phyloP scores from a whole-genome alignment of 2,113 vertebrate genomes.

The Petromus typicus region DNA sequence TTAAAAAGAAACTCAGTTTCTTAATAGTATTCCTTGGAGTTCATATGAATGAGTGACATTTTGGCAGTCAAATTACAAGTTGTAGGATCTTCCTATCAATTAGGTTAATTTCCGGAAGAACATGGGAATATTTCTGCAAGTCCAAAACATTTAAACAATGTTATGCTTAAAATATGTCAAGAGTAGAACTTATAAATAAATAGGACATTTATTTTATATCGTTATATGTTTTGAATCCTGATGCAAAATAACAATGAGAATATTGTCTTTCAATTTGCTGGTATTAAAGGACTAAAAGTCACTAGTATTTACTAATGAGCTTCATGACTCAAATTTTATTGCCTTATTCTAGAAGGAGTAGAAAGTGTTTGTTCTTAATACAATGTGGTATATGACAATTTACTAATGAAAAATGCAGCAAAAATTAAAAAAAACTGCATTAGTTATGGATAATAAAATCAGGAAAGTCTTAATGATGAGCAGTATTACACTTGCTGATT shows the following conservation, averaged over 20 bases:
- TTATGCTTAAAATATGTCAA: slow-evolving; percentile 7
- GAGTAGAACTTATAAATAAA: background rate
- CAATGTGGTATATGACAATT: background rate
- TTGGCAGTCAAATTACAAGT: slow-evolving; percentile 25
- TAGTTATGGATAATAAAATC: slow-evolving; percentile 61
- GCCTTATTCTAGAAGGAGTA: background rate
- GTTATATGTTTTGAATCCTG: slow-evolving; percentile 11
- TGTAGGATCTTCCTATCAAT: background rate
- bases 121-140: slow-evolving; percentile 3
- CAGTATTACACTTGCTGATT: slow-evolving; percentile 37
- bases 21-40: slow-evolving; percentile 7
- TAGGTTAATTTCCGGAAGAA: slow-evolving; percentile 48
- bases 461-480: slow-evolving; percentile 36
- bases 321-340: slow-evolving; percentile 61
- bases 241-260: slow-evolving; percentile 44
- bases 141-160: background rate
- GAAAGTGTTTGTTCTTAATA: slow-evolving; percentile 1
- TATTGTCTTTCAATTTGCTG: slow-evolving; percentile 53
- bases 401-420: slow-evolving; percentile 28
- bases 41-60: slow-evolving; percentile 15
- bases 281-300: slow-evolving; percentile 49
- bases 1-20: slow-evolving; percentile 26
- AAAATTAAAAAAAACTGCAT: slow-evolving; percentile 38
- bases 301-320: slow-evolving; percentile 58
- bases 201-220: slow-evolving; percentile 5